A percentile compares a stretch with the other conserved stretches of the same genome.
Conservation (phyloP, 2,888 invertebrate genomes). For the Leptopilina drosophilae region DNA sequence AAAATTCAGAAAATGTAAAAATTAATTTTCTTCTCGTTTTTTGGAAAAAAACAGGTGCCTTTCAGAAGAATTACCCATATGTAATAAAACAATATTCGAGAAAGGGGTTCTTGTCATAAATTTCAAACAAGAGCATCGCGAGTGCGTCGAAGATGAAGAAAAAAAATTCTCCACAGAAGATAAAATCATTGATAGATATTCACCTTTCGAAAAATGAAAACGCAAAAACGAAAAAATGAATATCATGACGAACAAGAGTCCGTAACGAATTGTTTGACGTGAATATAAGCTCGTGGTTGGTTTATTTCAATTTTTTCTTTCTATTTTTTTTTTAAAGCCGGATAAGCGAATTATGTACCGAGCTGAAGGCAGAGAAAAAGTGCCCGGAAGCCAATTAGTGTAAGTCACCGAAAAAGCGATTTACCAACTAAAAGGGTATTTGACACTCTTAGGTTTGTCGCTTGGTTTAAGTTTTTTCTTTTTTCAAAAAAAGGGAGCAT, state of each 20-base stretch:
- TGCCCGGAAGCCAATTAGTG: slow-evolving; percentile 33
- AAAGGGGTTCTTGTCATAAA: slow-evolving; percentile 53
- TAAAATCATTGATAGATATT: background rate
- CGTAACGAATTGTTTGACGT: slow-evolving; percentile 44
- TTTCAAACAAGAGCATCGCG: slow-evolving; percentile 43
- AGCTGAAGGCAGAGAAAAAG: slow-evolving; percentile 1
- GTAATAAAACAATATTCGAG: slow-evolving; percentile 48
- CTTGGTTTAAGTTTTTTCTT: background rate
- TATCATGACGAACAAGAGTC: slow-evolving; percentile 29
- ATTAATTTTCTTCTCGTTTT: no score
- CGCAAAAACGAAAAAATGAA: slow-evolving; percentile 11
- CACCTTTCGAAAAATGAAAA: background rate
- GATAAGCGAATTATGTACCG: slow-evolving; percentile 10
- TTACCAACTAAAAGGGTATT: background rate
- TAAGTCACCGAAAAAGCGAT: slow-evolving; percentile 38
- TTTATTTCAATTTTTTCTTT: background rate
- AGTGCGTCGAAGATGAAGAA: slow-evolving; percentile 44
- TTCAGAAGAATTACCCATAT: no score
- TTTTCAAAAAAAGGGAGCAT: no score
- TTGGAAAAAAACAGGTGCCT: no score
- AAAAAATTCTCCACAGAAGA: slow-evolving; percentile 47
- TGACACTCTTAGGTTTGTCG: no score
- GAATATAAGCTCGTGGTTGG: slow-evolving; percentile 23
- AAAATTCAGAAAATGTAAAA: no score
- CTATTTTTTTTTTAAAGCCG: background rate